phyloP scores from a whole-genome alignment of 2,888 invertebrate genomes.

The Chloroclysta siterata region DNA sequence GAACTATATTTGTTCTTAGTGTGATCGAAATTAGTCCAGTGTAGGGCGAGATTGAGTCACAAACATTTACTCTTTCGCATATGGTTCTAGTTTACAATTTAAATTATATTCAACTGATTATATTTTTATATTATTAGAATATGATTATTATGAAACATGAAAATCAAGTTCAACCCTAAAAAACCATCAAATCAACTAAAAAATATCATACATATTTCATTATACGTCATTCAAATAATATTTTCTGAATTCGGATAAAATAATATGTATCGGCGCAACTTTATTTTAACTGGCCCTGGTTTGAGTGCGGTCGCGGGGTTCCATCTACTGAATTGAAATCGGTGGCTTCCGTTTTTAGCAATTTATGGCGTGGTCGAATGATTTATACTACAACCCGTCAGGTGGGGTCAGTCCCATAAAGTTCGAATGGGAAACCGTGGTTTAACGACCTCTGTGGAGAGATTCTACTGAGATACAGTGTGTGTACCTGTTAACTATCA shows the following conservation, averaged over 20 bases:
- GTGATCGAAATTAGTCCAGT: no score
- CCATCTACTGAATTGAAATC: constrained; percentile 32
- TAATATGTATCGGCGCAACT: constrained; percentile 6
- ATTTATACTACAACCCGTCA: constrained; percentile 28
- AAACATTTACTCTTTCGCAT: no score
- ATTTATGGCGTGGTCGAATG: constrained; percentile 36
- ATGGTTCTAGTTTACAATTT: no score
- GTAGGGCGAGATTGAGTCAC: no score
- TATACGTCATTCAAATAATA: neutral
- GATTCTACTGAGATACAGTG: constrained; percentile 7
- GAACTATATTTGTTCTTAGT: no score
- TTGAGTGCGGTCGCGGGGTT: constrained; percentile 10
- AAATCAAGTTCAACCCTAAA: no score
- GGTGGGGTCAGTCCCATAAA: constrained; percentile 30
- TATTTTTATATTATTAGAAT: no score
- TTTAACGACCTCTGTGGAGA: constrained; percentile 22
- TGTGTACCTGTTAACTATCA: neutral
- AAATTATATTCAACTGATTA: no score
- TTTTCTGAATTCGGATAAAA: neutral
- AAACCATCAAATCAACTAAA: no score
- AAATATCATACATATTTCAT: no score
- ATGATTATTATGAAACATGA: no score
- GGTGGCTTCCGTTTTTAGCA: constrained; percentile 32
- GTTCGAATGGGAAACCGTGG: constrained; percentile 27
- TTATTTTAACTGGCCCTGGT: constrained; percentile 11